Evolutionary conservation across 2,888 invertebrate species (phyloP), one percentile per base, ranked within the genome.

Genomic region (Cactoblastis cactorum): DNA sequence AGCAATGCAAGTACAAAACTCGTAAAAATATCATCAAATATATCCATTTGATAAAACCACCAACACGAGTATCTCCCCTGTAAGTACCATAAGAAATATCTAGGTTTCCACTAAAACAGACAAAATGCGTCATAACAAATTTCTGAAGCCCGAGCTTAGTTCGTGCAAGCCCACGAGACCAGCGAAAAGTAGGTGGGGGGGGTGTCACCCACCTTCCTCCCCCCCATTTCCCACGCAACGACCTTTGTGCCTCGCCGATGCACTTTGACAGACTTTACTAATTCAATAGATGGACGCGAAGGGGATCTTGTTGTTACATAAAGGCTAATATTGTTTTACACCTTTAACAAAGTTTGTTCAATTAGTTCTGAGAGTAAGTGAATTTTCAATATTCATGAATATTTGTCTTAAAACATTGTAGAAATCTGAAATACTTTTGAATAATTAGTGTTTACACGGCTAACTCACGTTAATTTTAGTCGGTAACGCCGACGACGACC

Each of bases 211-310:
- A 62, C 55, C 47, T 57, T 53, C 58, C 57, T 53, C 62, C 74
- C 75, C 78, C 73, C 71, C 63, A 62, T 71, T 83, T 85, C 86
- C 88, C 88, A 88, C 88, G 88, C 88, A 88, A 88, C 87, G 88
- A 88, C 88, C 87, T 87, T 87, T 88, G 87, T 84, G 87, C 85
- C 82, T 81, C 84, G 66, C 74, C 86, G 80, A 83, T 87, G 87
- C 85, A 87, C 87, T 87, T 86, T 87, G 87, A 86, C 87, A 87
- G 87, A 85, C 83, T 87, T 87, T 82, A 84, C 86, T 87, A 86
- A 88, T 88, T 86, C 86, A 86, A 87, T 86, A 83, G 84, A 86
- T 83, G 86, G 84, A 83, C 85, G 80, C 71, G 71, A 75, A 71
- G 74, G 60, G 69, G 62, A 70, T 79, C 73, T 75, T 75, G 72